A percentile compares a stretch with the other conserved stretches of the same genome.
Evolutionary conservation across 2,113 vertebrate genomes (phyloP).

Genomic region (Leptosomus discolor): DNA sequence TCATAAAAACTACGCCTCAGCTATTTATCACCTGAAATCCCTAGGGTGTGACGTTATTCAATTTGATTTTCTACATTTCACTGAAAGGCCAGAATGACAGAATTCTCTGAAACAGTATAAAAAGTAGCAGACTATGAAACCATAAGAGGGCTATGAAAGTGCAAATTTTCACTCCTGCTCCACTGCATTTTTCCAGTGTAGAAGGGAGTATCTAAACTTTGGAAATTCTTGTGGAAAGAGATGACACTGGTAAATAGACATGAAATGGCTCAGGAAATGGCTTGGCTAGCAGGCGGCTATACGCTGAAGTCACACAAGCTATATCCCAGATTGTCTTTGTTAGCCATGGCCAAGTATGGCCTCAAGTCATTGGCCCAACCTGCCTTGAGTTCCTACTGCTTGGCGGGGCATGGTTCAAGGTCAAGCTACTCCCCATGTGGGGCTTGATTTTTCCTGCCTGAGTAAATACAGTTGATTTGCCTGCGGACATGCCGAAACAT

Average conservation of each 20-base stretch:
- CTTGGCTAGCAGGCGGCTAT: neutral
- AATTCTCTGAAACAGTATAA: neutral
- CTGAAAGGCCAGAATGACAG: neutral
- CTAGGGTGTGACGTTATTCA: neutral
- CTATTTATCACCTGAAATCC: neutral
- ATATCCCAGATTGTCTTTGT: neutral
- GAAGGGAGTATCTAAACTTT: neutral
- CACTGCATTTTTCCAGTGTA: neutral
- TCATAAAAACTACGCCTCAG: neutral
- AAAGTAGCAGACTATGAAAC: neutral
- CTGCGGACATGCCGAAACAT: neutral
- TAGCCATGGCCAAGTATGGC: neutral
- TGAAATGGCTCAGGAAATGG: neutral
- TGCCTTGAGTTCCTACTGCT: neutral
- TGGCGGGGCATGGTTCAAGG: neutral
- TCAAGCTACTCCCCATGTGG: neutral
- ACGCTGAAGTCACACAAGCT: neutral
- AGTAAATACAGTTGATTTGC: slow-evolving; percentile 23
- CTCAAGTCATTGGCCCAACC: neutral
- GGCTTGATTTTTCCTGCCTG: slow-evolving; percentile 8
- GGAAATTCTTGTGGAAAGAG: neutral
- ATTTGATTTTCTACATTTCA: neutral
- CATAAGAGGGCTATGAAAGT: neutral
- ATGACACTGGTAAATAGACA: neutral
- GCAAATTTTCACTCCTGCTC: neutral